Evolutionary conservation across 2,888 invertebrate species (phyloP), one percentile per base, ranked within the genome.

Genomic region (Macropis europaea): DNA sequence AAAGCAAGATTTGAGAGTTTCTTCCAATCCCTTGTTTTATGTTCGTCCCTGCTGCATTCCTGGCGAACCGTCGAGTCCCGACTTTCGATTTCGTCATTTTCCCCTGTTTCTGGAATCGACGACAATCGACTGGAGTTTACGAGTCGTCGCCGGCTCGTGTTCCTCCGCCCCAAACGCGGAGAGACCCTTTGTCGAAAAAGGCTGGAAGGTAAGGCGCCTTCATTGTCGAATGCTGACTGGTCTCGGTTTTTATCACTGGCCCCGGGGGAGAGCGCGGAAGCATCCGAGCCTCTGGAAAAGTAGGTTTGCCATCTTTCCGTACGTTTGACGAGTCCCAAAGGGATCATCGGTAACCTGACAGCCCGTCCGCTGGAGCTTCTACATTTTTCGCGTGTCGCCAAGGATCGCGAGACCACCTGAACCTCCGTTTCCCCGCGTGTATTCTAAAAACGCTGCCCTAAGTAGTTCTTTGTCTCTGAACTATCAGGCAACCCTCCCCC

Each of bases 171-270:
- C 24, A n/a, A 32, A 36, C 15, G 6, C 45, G 6, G 54, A 42
- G 9, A 11, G 56, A 50, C 34, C 69, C 64, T 71, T 73, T 67
- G 76, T 53, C 71, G 70, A 64, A 67, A 73, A 76, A 66, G 53
- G 56, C 50, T 50, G 64, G 24, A 66, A 53, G 78, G 69, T 67
- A 78, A 74, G 78, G 73, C 73, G 60, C 73, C 73, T 84, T 83
- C 82, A 85, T 87, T 84, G 83, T 84, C 80, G 81, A 82, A 82
- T 87, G 88, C 87, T 87, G 87, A 87, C 87, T 86, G 81, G 83
- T 82, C 80, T 79, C 63, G 77, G 85, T 87, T 87, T 87, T 87
- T 87, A 87, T 87, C 84, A 85, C 83, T 79, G 63, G 80, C 76
- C 82, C 84, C 82, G 79, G 61, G 81, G 86, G 81, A 82, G 61